Conservation (phyloP, 2,888 invertebrate species). For the Aporophyla nigra region DNA sequence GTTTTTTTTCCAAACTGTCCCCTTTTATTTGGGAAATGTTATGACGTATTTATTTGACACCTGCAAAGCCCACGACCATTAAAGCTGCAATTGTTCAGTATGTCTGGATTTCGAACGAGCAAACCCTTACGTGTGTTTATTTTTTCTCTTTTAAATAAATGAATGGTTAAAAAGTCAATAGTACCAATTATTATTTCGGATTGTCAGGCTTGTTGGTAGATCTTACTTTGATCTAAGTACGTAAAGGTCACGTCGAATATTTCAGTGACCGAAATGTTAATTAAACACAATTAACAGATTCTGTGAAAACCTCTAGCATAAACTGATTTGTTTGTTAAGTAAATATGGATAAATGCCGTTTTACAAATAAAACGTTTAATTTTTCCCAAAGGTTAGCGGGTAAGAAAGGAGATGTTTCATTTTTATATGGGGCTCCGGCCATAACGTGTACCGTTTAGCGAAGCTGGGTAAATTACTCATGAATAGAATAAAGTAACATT, state of each 20-base stretch:
- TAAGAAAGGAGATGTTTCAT: not conserved
- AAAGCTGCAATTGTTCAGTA: conserved; percentile 16
- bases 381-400: not conserved
- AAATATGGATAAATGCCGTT: not conserved
- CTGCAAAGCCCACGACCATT: conserved; percentile 8
- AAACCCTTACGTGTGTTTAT: not conserved
- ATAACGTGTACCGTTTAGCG: too few species aligned
- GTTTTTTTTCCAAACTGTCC: not conserved
- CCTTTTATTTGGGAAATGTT: not conserved
- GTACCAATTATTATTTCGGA: not conserved
- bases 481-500: too few species aligned
- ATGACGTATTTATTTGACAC: conserved; percentile 31
- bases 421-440: too few species aligned
- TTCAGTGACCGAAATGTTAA: not conserved
- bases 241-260: not conserved
- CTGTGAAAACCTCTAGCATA: not conserved
- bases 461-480: too few species aligned
- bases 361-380: not conserved
- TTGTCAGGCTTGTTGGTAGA: not conserved
- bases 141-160: not conserved
- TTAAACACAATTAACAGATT: not conserved
- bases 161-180: not conserved
- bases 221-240: not conserved
- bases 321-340: not conserved
- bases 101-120: conserved; percentile 26